Base-by-base conservation (phyloP, 2,113 vertebrate species). In the Takifugu flavidus region DNA sequence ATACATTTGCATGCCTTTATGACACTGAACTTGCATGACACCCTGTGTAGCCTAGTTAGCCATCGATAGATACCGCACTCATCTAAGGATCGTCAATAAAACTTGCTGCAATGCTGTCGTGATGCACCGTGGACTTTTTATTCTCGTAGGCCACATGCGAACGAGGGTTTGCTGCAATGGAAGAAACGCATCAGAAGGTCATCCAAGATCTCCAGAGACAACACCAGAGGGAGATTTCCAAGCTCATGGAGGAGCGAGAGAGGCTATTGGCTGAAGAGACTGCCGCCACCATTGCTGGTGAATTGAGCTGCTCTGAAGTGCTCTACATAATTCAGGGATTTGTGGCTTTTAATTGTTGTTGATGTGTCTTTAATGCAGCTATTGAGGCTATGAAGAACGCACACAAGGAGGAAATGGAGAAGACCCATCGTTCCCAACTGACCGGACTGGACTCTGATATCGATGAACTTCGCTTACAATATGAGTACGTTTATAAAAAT, bases 311-410 rank as follows among this genome's bases (percentile, higher is more conserved):
- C 34, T 39, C 1, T 10, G 34, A 39, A 11, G 8, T 39, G 34
- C 34, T 39, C 34, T 11, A 39, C 34, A 10, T 10, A 39, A 39
- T 2, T 34, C 31, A 34, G 34, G 7, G 34, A 10, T 39, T 39
- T 10, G 34, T 39, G 11, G 34, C 34, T 25, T 54, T 53, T 5
- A 10, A 51, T 29, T 28, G 0, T 59, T 13, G 47, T 10, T 47
- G 2, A 25, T 71, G 2, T 65, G 1, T 49, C 8, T 57, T 70
- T 34, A 4, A 20, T 72, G 6, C 67, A 99, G 97, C 97, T 67
- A 98, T 99, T 1, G 97, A 99, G 89, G 97, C 97, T 78, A 98
- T 99, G 97, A 99, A 97, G 89, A 99, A 98, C 0, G 97, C 97
- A 0, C 97, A 99, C 84, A 90, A 93, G 26, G 97, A 98, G 80